phyloP scores from a whole-genome alignment of 1,140 invertebrate species.

The Drosophila sucinea region DNA sequence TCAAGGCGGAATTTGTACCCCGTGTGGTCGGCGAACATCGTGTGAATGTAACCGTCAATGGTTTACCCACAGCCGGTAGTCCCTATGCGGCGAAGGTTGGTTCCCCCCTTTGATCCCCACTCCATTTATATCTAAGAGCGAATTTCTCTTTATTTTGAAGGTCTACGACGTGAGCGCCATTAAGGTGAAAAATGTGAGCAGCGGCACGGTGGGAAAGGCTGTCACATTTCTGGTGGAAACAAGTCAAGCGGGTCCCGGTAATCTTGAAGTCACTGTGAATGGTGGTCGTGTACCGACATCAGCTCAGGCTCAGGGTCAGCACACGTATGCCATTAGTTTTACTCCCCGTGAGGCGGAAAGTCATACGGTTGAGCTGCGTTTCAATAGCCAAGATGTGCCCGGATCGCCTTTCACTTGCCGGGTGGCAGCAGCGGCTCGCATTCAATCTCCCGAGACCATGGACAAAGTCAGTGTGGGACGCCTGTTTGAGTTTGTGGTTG shows the following conservation, averaged over 20 bases:
- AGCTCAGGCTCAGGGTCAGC: conserved; percentile 96
- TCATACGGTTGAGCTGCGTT: conserved; percentile 96
- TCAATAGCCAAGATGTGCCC: conserved; percentile 97
- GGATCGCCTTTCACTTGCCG: conserved; percentile 91
- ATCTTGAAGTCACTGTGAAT: conserved; percentile 98
- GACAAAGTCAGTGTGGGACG: conserved; percentile 96
- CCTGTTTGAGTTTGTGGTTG: conserved; percentile 92
- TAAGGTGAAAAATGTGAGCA: conserved; percentile 95
- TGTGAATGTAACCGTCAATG: conserved; percentile 92
- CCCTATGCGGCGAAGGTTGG: conserved; percentile 94
- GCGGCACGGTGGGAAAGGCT: conserved; percentile 95
- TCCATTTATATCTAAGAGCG: neutral
- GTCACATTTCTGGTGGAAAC: conserved; percentile 99
- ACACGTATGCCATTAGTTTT: conserved; percentile 98
- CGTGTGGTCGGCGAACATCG: conserved; percentile 94
- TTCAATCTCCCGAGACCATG: conserved; percentile 89
- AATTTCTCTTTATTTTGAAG: conserved; percentile 57
- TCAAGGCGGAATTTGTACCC: conserved; percentile 94
- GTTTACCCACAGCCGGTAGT: conserved; percentile 91
- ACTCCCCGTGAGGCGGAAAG: conserved; percentile 94
- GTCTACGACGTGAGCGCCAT: conserved; percentile 98
- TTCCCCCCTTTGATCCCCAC: neutral
- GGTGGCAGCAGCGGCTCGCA: conserved; percentile 89
- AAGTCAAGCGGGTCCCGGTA: conserved; percentile 94
- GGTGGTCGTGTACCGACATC: conserved; percentile 97